Percentiles rank a stretch among this genome's conserved stretches.
phyloP scores from a whole-genome alignment of 2,888 invertebrate species.

The Blera fallax region DNA sequence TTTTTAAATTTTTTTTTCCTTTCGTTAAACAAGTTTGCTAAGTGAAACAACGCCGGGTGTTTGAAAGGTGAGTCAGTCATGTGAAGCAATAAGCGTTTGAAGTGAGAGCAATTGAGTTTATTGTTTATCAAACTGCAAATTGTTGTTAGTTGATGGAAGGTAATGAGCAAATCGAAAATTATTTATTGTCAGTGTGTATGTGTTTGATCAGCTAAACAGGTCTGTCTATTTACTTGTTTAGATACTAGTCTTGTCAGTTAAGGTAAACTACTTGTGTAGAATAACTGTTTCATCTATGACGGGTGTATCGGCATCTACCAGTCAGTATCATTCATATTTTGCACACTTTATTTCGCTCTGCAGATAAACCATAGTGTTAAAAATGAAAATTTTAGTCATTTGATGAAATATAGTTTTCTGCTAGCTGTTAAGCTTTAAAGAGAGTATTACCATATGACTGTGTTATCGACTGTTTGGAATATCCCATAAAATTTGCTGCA shows the following conservation, averaged over 20 bases:
- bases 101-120: constrained; percentile 1
- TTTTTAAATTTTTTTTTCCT: background rate
- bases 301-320: too few relatives aligned
- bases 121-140: background rate
- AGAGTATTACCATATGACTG: too few relatives aligned
- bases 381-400: too few relatives aligned
- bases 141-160: background rate
- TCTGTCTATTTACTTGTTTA: background rate
- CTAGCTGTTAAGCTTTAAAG: too few relatives aligned
- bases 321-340: too few relatives aligned
- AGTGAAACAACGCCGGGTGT: background rate
- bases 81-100: constrained; percentile 6
- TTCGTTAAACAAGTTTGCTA: constrained; percentile 6
- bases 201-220: background rate
- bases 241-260: background rate
- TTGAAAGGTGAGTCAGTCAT: background rate
- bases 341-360: too few relatives aligned
- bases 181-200: background rate
- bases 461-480: too few relatives aligned
- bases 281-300: too few relatives aligned
- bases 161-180: background rate
- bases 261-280: too few relatives aligned
- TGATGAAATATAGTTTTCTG: too few relatives aligned
- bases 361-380: too few relatives aligned
- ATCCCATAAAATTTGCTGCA: too few relatives aligned